Evolutionary conservation across 30 jellyfish, hydroid and myxozoan genomes (phyloP), one percentile per base, ranked within the genome.

Genomic region (Euphysa ruthae): DNA sequence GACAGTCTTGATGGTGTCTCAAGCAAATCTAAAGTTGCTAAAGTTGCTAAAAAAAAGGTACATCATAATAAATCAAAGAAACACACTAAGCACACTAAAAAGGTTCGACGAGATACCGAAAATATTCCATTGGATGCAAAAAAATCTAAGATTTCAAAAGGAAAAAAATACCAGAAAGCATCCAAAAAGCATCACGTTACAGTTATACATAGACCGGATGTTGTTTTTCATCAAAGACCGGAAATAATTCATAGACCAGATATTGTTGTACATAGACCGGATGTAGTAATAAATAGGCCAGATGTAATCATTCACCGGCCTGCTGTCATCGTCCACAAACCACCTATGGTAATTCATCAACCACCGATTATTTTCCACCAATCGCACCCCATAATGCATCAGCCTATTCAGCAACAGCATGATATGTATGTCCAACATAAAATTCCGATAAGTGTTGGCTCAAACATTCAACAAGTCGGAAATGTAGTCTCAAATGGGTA

Each of bases 291-390:
- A 23, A 83, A 79, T 77, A 80, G 97, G 29, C 94, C 97, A 58
- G 82, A 71, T 12, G 89, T 87, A 13, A 89, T 87, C 6, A 38
- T 87, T 50, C 97, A 69, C 78, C 52, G 97, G 55, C 97, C 97
- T 27, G 93, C 97, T n/a, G 84, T 87, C 13, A 60, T 79, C 43
- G 97, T 87, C 6, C 97, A 87, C 74, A 87, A 79, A 44, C 93
- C 94, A 32, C 76, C 92, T 1, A 66, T 87, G 44, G 93, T 73
- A 21, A 81, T 81, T 60, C 94, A 87, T 29, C 93, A 74, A 42
- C 83, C 97, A 1, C 97, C 97, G 0, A 82, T 87, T 14, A 93
- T 87, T 16, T 79, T 87, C 74, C 94, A 87, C 50, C 97, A 87
- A 52, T 78, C 93, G n/a, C 61, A 69, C n/a, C 94, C 97, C 16